A percentile compares a stretch with the other conserved stretches of the same genome.
Conservation (phyloP, 1,140 invertebrate species). For the Drosophila subpulchrella region DNA sequence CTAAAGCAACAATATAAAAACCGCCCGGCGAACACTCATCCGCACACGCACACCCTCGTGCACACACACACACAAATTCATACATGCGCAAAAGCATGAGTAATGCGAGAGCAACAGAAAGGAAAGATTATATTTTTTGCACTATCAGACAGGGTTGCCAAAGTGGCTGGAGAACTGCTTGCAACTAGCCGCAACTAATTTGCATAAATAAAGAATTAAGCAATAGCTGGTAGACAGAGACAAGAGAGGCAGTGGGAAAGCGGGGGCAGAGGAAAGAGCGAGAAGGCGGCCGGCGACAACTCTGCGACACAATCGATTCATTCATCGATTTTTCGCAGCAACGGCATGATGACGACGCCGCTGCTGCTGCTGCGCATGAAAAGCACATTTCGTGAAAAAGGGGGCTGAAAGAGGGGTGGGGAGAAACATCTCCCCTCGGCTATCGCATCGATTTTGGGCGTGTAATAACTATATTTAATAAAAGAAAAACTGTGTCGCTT, state of each 20-base stretch:
- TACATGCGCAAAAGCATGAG: slow-evolving; percentile 73
- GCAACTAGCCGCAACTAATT: slow-evolving; percentile 46
- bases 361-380: slow-evolving; percentile 70
- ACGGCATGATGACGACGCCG: slow-evolving; percentile 39
- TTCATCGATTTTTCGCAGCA: slow-evolving; percentile 84
- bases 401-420: slow-evolving; percentile 14
- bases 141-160: slow-evolving; percentile 71
- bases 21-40: slow-evolving; percentile 45
- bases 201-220: slow-evolving; percentile 46
- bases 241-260: neutral
- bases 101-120: slow-evolving; percentile 70
- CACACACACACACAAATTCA: slow-evolving; percentile 49
- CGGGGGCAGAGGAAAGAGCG: neutral
- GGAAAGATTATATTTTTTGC: slow-evolving; percentile 40
- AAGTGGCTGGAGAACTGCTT: slow-evolving; percentile 40
- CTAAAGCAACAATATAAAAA: slow-evolving; percentile 55
- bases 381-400: slow-evolving; percentile 69
- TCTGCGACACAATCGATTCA: slow-evolving; percentile 79
- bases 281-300: slow-evolving; percentile 22
- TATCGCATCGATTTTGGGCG: slow-evolving; percentile 44
- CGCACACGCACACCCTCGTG: slow-evolving; percentile 16
- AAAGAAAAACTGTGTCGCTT: slow-evolving; percentile 45
- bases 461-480: slow-evolving; percentile 61
- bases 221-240: slow-evolving; percentile 1
- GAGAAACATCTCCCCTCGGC: too few relatives aligned